These are phyloP conservation scores for Hyalella azteca DNA, from an alignment of 2,888 invertebrate genomes.

Conservation along the genomic window DNA sequence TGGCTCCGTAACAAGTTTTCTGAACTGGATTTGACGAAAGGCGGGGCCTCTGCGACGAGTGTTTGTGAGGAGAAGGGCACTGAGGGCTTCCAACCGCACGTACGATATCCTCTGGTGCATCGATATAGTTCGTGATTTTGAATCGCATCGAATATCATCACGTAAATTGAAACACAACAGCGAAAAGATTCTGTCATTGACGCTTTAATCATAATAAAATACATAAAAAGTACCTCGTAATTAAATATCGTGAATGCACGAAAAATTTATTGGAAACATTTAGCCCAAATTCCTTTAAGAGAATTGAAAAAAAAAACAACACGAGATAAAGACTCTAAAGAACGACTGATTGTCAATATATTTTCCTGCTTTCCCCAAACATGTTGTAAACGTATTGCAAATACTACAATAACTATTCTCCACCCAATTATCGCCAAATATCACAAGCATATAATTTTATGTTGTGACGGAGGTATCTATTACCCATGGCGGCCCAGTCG, in stretches of 20 bases:
- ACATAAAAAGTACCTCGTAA: not conserved
- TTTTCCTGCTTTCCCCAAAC: not conserved
- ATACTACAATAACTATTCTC: not conserved
- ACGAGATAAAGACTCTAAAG: too few species aligned
- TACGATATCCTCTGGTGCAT: not conserved
- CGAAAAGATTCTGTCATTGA: not conserved
- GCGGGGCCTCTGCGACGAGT: not conserved
- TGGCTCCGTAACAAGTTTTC: conserved; percentile 18
- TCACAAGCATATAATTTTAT: not conserved
- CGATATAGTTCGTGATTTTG: not conserved
- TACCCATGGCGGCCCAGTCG: not conserved
- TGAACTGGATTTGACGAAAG: not conserved
- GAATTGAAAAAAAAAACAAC: too few species aligned
- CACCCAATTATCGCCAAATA: not conserved
- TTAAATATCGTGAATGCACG: not conserved
- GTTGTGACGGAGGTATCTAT: not conserved
- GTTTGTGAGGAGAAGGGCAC: not conserved
- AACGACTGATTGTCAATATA: not conserved
- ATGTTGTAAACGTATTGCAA: not conserved
- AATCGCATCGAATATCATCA: too few species aligned
- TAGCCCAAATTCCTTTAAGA: too few species aligned
- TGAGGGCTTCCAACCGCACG: not conserved
- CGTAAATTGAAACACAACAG: too few species aligned
- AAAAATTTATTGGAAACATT: not conserved
- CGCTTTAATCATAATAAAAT: not conserved